phyloP scores from a whole-genome alignment of 2,113 vertebrate species.

The Scatophagus argus region DNA sequence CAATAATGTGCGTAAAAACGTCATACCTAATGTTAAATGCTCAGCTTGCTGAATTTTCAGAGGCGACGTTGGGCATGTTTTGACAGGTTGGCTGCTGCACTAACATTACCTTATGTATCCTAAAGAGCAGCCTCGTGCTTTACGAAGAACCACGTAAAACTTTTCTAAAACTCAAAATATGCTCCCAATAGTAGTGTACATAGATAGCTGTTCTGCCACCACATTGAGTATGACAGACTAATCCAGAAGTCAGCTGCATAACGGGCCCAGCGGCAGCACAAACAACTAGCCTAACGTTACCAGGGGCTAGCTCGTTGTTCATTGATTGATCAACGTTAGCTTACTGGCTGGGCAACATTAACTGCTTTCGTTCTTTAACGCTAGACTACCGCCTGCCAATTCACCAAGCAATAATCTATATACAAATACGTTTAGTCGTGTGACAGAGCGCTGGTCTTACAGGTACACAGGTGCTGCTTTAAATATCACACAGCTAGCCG shows the following conservation, averaged over 20 bases:
- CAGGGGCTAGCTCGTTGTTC: slow-evolving; percentile 63
- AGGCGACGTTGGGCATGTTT: slow-evolving; percentile 49
- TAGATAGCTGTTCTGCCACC: background rate
- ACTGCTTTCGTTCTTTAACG: background rate
- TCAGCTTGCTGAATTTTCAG: background rate
- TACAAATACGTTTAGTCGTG: background rate
- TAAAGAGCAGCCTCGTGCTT: background rate
- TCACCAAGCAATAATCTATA: background rate
- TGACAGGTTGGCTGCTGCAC: slow-evolving; percentile 57
- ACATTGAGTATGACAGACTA: background rate
- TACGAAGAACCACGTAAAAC: background rate
- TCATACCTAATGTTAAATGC: background rate
- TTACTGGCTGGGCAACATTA: background rate
- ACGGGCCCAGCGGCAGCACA: slow-evolving; percentile 44
- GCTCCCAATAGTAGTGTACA: background rate
- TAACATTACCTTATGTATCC: background rate
- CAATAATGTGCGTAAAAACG: background rate
- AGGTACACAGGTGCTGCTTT: slow-evolving; percentile 16
- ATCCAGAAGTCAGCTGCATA: slow-evolving; percentile 22
- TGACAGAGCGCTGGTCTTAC: background rate
- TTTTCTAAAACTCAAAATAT: background rate
- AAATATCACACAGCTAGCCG: slow-evolving; percentile 41
- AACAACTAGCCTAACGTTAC: slow-evolving; percentile 42
- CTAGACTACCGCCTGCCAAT: background rate
- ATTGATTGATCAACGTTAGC: slow-evolving; percentile 69